Base-by-base conservation (phyloP, 2,888 invertebrate genomes). In the Molorchus minor region DNA sequence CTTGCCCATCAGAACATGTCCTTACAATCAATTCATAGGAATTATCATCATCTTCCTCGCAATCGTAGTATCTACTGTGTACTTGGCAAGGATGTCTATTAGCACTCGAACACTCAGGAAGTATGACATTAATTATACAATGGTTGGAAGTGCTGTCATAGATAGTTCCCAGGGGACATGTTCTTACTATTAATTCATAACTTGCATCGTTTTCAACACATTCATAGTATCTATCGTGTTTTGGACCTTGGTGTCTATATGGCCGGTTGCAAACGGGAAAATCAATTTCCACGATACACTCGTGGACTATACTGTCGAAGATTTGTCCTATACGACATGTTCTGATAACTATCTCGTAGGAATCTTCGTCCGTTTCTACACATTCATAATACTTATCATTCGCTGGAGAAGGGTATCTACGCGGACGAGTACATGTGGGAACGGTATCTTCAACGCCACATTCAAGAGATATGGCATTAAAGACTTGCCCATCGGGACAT, bases 371-470 rank as follows among this genome's bases (percentile, higher is more conserved):
- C 3, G 5, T 7, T 12, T 30, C 20, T 1, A 36, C 47, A 8
- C 47, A 47, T 35, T 47, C 19, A 13, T 47, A 47, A 10, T 36
- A 47, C 15, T 47, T n/a, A n/a, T n/a, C n/a, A n/a, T n/a, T n/a
- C n/a, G n/a, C n/a, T n/a, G n/a, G n/a, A n/a, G n/a, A n/a, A n/a
- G n/a, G n/a, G n/a, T n/a, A n/a, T n/a, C n/a, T n/a, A n/a, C n/a
- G n/a, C n/a, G n/a, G n/a, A n/a, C n/a, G n/a, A n/a, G n/a, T n/a
- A n/a, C n/a, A n/a, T n/a, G n/a, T n/a, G n/a, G n/a, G n/a, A n/a
- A n/a, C n/a, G 13, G 5, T 43, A 16, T 2, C 8, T 2, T 51
- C 17, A 13, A 29, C 36, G 3, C 44, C 45, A 13, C 51, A 45
- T 12, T n/a, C n/a, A 8, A 33, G 8, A 12, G 7, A 2, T 19